Evolutionary conservation across 2,797 vertebrate species (phyloP).

Genomic region (Cheracebus regulus): DNA sequence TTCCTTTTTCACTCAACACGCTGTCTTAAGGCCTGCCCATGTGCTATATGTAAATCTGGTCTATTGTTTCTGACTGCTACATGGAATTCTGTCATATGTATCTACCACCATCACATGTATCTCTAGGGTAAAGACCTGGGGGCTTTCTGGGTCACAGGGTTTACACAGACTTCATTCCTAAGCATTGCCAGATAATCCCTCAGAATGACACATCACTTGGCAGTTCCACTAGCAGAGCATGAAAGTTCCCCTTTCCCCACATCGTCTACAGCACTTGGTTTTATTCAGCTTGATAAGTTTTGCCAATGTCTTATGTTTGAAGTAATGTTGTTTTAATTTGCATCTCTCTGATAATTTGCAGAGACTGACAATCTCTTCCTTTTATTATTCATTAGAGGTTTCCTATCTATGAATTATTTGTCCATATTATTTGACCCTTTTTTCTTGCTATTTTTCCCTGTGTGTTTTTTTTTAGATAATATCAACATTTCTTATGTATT

Average conservation of each 20-base stretch:
- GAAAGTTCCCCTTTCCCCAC: background rate
- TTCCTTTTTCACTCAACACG: constrained; percentile 63
- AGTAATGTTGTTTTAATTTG: background rate
- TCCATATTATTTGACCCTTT: background rate
- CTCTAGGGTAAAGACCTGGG: background rate
- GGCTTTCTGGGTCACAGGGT: constrained; percentile 34
- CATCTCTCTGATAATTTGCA: background rate
- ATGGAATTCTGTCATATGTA: background rate
- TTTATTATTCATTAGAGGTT: background rate
- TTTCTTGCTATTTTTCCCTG: background rate
- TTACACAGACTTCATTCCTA: constrained; percentile 28
- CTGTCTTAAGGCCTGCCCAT: constrained; percentile 45
- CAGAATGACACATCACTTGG: background rate
- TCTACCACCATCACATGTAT: background rate
- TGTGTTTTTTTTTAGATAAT: background rate
- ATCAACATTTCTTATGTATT: background rate
- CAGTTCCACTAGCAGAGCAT: background rate
- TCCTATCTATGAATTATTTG: background rate
- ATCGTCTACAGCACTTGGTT: background rate
- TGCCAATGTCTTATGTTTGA: background rate
- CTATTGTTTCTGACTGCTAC: constrained; percentile 55
- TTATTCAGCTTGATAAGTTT: background rate
- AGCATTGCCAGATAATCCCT: background rate
- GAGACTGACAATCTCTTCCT: background rate
- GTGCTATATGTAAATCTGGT: constrained; percentile 48